Evolutionary conservation across 2,113 vertebrate genomes (phyloP).

Genomic region (Pygoscelis antarcticus): DNA sequence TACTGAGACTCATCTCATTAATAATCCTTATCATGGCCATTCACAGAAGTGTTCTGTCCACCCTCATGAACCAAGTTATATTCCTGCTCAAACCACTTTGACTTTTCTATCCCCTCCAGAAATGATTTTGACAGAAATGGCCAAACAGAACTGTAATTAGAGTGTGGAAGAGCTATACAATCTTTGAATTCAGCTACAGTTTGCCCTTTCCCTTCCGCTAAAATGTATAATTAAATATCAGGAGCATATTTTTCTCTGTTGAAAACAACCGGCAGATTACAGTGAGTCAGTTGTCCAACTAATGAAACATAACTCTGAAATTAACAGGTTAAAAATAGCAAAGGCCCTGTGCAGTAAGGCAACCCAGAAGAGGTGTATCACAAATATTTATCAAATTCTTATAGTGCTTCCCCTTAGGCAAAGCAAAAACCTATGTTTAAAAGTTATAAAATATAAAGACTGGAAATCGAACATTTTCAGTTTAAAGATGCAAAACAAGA

Average conservation of each 20-base stretch:
- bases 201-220: not conserved
- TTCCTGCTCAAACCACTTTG: not conserved
- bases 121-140: not conserved
- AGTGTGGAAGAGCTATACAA: not conserved
- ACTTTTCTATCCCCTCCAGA: not conserved
- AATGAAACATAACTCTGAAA: not conserved
- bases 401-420: not conserved
- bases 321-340: constrained; percentile 8
- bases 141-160: not conserved
- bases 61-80: not conserved
- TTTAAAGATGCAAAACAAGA: not conserved
- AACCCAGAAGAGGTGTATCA: not conserved
- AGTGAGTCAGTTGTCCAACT: not conserved
- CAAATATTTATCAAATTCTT: not conserved
- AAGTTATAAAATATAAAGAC: not conserved
- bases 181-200: not conserved
- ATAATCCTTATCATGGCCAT: fast-evolving
- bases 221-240: not conserved
- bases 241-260: not conserved
- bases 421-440: not conserved
- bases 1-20: not conserved
- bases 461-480: not conserved
- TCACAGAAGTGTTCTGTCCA: not conserved
- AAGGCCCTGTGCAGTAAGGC: not conserved
- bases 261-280: not conserved